Percentiles rank a stretch among this genome's conserved stretches.
These are phyloP conservation scores for Mobula hypostoma DNA, from an alignment of 2,113 vertebrate species.

Conservation along the genomic window DNA sequence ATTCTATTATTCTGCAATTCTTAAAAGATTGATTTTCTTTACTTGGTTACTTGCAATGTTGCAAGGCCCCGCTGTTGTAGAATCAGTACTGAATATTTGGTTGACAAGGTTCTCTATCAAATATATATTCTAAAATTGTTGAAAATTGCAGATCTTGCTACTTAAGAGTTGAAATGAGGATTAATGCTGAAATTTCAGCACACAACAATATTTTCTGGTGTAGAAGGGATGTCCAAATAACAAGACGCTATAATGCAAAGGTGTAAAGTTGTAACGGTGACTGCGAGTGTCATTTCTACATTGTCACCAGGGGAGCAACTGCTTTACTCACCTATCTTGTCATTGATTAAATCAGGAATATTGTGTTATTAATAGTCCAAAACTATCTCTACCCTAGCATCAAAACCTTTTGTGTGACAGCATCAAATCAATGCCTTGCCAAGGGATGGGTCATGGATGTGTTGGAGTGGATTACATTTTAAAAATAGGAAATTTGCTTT, in stretches of 20 bases:
- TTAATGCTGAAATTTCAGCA: background rate
- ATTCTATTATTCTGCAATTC: background rate
- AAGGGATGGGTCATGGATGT: background rate
- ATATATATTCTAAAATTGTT: background rate
- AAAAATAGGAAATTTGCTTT: background rate
- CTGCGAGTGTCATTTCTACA: background rate
- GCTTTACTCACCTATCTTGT: background rate
- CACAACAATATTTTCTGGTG: background rate
- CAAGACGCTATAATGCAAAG: background rate
- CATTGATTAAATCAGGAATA: background rate
- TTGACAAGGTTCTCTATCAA: background rate
- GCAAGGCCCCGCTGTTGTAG: background rate
- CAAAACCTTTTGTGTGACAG: background rate
- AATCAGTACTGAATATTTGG: background rate
- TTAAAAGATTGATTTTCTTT: background rate
- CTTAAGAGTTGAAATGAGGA: background rate
- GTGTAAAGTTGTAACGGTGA: background rate
- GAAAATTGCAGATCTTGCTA: background rate
- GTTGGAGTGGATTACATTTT: background rate
- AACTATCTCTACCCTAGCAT: background rate
- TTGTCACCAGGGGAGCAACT: background rate
- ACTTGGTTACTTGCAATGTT: background rate
- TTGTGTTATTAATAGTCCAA: background rate
- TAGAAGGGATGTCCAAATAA: background rate
- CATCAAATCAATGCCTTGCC: too few species aligned